phyloP scores from a whole-genome alignment of 2,888 invertebrate species.

The Polydrusus pterygomalis region DNA sequence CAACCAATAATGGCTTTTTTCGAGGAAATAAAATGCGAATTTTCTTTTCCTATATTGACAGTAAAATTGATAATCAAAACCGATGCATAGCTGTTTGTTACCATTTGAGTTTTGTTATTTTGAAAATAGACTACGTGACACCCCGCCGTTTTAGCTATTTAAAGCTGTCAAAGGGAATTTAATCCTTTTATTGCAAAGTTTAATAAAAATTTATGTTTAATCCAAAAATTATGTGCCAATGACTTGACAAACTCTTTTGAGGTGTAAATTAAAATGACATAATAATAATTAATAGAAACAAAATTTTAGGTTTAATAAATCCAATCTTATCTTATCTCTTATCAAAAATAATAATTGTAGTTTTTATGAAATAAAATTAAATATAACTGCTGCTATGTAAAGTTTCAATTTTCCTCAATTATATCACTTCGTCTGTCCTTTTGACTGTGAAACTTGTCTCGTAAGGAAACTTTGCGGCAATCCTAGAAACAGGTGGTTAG shows the following conservation, averaged over 20 bases:
- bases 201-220: not conserved
- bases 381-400: no score
- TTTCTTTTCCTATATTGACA: conserved; percentile 9
- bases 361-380: no score
- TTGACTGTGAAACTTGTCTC: not conserved
- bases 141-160: not conserved
- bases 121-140: conserved; percentile 5
- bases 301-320: no score
- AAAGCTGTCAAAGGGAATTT: not conserved
- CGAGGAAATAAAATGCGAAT: not conserved
- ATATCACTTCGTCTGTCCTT: not conserved
- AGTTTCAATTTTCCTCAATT: not conserved
- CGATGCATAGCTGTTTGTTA: conserved; percentile 6
- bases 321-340: no score
- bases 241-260: no score
- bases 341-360: no score
- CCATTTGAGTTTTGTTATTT: not conserved
- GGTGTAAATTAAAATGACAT: no score
- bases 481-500: conserved; percentile 8
- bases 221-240: no score
- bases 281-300: no score
- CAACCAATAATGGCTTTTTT: conserved; percentile 11
- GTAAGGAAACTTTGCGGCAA: not conserved
- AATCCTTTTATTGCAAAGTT: not conserved
- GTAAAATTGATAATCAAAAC: conserved; percentile 1